These are phyloP conservation scores for Heliothis subflexa DNA, from an alignment of 1,140 invertebrate species.

Conservation along the genomic window DNA sequence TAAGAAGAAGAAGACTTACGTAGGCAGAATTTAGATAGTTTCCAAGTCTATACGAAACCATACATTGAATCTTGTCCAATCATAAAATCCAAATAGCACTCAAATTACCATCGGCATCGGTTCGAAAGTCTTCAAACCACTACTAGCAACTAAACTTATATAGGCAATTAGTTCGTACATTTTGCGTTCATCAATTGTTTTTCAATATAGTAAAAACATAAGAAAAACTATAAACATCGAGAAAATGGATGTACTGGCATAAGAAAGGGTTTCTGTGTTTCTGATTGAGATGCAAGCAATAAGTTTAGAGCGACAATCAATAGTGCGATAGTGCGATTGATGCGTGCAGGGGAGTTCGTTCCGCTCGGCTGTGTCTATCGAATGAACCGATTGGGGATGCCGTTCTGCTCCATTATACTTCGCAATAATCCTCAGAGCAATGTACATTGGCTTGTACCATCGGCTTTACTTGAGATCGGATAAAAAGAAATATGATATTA, in stretches of 20 bases:
- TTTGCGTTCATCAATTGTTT: too few species aligned
- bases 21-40: too few species aligned
- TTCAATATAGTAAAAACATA: too few species aligned
- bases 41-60: too few species aligned
- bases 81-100: too few species aligned
- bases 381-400: conserved; percentile 74
- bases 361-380: conserved; percentile 79
- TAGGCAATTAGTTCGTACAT: too few species aligned
- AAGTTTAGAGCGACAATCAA: conserved; percentile 70
- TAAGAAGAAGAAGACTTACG: too few species aligned
- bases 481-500: conserved; percentile 2
- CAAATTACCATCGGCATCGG: too few species aligned
- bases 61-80: too few species aligned
- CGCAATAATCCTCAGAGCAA: conserved; percentile 65
- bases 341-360: conserved; percentile 74
- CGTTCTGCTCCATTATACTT: conserved; percentile 79
- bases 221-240: too few species aligned
- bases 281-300: conserved; percentile 30
- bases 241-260: neutral
- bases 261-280: neutral
- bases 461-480: conserved; percentile 20
- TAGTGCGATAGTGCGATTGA: conserved; percentile 77
- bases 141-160: too few species aligned
- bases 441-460: conserved; percentile 34
- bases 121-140: too few species aligned